Evolutionary conservation across 2,888 invertebrate genomes (phyloP).

Genomic region (Watsonalla binaria): DNA sequence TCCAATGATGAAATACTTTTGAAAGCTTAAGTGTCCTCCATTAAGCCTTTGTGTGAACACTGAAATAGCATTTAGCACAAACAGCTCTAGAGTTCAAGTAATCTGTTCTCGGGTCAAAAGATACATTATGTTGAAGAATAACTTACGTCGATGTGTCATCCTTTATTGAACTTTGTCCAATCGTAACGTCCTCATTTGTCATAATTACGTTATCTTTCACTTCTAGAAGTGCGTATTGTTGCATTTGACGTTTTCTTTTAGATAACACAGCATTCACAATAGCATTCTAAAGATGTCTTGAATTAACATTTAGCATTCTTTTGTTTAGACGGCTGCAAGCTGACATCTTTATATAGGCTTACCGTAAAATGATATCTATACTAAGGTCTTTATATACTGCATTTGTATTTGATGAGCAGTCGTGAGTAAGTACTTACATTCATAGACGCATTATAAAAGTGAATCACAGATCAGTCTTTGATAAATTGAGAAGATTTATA

Average conservation of each 20-base stretch:
- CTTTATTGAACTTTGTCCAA: constrained; percentile 35
- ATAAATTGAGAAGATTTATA: too few species aligned
- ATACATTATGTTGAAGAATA: constrained; percentile 7
- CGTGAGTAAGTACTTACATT: too few species aligned
- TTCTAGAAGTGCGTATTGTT: constrained; percentile 5
- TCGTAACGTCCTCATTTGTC: constrained; percentile 23
- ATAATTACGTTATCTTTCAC: constrained; percentile 26
- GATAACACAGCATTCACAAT: too few species aligned
- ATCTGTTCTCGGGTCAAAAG: constrained; percentile 13
- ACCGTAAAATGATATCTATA: too few species aligned
- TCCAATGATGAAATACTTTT: not conserved
- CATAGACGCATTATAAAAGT: too few species aligned
- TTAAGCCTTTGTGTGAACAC: constrained; percentile 2
- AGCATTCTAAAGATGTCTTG: too few species aligned
- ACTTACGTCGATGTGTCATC: constrained; percentile 14
- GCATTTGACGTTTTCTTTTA: constrained; percentile 8
- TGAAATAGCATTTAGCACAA: not conserved
- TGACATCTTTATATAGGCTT: too few species aligned
- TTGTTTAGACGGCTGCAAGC: too few species aligned
- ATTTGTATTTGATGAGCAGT: too few species aligned
- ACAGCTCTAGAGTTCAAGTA: constrained; percentile 12
- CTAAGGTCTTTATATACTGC: too few species aligned
- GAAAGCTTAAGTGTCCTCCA: not conserved
- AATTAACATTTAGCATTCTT: too few species aligned
- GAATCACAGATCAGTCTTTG: too few species aligned